Conservation (phyloP, 1,140 invertebrate genomes). For the Aphelenchoides fujianensis region DNA sequence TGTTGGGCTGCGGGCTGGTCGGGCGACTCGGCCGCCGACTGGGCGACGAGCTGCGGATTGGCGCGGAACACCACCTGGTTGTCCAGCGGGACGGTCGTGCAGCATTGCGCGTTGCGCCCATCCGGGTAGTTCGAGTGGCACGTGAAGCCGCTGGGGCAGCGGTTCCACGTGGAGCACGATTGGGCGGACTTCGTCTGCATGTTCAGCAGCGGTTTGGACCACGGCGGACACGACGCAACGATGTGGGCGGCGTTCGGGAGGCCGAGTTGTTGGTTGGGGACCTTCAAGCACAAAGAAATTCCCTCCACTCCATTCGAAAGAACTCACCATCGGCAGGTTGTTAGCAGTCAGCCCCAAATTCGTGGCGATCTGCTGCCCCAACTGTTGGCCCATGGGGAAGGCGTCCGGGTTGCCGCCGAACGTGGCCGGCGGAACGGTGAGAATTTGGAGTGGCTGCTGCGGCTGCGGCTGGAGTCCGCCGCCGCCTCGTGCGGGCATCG, state of each 20-base stretch:
- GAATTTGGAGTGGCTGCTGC: not conserved
- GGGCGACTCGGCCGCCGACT: slow-evolving; percentile 13
- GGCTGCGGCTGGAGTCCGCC: not conserved
- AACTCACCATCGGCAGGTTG: not conserved
- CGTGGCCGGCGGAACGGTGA: not conserved
- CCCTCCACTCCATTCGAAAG: too few relatives aligned
- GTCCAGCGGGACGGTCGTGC: slow-evolving; percentile 46
- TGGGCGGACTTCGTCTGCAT: slow-evolving; percentile 34
- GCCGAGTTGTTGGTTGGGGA: not conserved
- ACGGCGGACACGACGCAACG: slow-evolving; percentile 45
- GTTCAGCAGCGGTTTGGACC: slow-evolving; percentile 43
- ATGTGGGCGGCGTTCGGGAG: slow-evolving; percentile 24
- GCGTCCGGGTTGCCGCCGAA: not conserved
- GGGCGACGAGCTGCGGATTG: slow-evolving; percentile 23
- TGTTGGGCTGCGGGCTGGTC: not conserved
- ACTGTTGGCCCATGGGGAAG: slow-evolving; percentile 11
- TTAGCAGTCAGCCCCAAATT: not conserved
- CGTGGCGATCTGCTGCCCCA: not conserved
- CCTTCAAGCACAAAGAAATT: not conserved
- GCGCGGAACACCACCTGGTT: slow-evolving; percentile 43
- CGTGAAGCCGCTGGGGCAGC: slow-evolving; percentile 47
- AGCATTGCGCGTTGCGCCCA: slow-evolving; percentile 49
- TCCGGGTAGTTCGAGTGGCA: slow-evolving; percentile 52
- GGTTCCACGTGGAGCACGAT: slow-evolving; percentile 46
- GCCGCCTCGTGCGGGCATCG: slow-evolving; percentile 3